phyloP scores from a whole-genome alignment of 1,140 invertebrate species.

The Monomorium pharaonis region DNA sequence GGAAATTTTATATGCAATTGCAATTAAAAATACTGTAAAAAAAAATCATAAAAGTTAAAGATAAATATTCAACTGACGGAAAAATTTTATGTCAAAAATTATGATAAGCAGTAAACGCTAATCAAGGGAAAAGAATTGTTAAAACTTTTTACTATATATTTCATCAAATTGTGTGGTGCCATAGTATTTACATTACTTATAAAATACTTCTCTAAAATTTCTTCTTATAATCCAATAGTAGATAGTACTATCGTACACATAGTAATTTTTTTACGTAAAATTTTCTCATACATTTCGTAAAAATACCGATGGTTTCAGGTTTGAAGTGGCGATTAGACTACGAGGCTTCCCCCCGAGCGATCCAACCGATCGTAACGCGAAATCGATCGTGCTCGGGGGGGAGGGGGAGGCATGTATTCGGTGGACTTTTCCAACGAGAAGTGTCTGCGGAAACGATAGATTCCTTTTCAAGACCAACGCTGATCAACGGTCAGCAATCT shows the following conservation, averaged over 20 bases:
- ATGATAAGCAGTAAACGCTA: too few relatives aligned
- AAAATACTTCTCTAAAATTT: too few relatives aligned
- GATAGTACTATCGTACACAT: too few relatives aligned
- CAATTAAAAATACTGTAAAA: neutral
- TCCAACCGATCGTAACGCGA: constrained; percentile 9
- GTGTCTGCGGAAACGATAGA: neutral
- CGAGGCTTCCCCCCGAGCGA: constrained; percentile 12
- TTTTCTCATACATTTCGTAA: neutral
- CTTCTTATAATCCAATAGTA: too few relatives aligned
- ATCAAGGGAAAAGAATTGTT: too few relatives aligned
- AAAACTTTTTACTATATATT: too few relatives aligned
- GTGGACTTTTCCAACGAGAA: neutral
- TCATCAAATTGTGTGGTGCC: too few relatives aligned
- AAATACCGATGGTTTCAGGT: constrained; percentile 16
- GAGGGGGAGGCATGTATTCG: neutral
- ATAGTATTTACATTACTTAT: too few relatives aligned
- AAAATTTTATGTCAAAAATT: too few relatives aligned
- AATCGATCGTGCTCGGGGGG: constrained; percentile 35
- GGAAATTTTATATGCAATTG: neutral
- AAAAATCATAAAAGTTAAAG: neutral
- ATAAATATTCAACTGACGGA: neutral
- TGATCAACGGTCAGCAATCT: neutral
- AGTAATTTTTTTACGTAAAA: too few relatives aligned
- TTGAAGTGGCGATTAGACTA: neutral
- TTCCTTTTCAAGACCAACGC: neutral